These are phyloP conservation scores for Gonocerus acuteangulatus DNA, from an alignment of 2,888 invertebrate genomes.

Conservation along the genomic window DNA sequence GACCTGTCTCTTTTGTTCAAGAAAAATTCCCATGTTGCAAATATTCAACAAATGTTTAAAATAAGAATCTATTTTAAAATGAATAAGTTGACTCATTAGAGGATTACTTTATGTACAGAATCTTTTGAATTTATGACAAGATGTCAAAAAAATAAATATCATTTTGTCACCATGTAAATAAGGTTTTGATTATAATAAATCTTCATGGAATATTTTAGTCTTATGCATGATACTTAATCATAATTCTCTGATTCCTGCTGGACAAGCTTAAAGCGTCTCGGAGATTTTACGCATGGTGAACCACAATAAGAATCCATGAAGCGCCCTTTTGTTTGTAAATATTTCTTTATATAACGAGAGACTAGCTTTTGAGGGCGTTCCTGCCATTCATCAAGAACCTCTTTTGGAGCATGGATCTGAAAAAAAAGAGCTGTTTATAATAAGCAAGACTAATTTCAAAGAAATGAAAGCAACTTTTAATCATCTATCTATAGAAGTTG, in stretches of 20 bases:
- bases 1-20: too few relatives aligned
- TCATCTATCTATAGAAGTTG: background rate
- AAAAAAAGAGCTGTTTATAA: slow-evolving; percentile 12
- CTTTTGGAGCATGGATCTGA: slow-evolving; percentile 77
- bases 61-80: too few relatives aligned
- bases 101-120: too few relatives aligned
- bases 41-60: too few relatives aligned
- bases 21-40: too few relatives aligned
- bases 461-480: background rate
- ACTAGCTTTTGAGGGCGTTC: slow-evolving; percentile 78
- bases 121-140: too few relatives aligned
- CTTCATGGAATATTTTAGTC: background rate
- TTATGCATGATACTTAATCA: slow-evolving; percentile 52
- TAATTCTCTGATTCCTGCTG: slow-evolving; percentile 87
- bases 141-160: too few relatives aligned
- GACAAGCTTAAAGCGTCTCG: slow-evolving; percentile 77
- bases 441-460: background rate
- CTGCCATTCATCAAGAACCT: slow-evolving; percentile 85
- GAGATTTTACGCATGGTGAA: slow-evolving; percentile 75
- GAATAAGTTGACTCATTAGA: too few relatives aligned
- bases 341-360: slow-evolving; percentile 70
- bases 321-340: slow-evolving; percentile 70
- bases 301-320: slow-evolving; percentile 48
- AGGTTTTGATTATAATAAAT: background rate
- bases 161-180: background rate